These are phyloP conservation scores for Campoplex nolae DNA, from an alignment of 2,888 invertebrate species.

Conservation along the genomic window DNA sequence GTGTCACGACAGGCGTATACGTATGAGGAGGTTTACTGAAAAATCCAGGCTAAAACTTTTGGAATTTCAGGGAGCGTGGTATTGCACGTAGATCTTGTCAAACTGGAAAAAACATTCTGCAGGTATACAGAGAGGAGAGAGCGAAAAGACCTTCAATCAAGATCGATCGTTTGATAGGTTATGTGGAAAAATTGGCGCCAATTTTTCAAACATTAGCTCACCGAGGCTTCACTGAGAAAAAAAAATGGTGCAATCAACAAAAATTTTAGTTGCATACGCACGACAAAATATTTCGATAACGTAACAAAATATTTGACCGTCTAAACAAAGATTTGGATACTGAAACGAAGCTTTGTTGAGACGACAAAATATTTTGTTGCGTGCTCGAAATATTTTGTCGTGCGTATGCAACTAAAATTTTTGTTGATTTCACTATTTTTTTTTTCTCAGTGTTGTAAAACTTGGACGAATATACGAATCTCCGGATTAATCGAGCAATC, in stretches of 20 bases:
- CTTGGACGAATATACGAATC: not conserved
- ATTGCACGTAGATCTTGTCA: constrained; percentile 25
- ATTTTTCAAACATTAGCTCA: constrained; percentile 12
- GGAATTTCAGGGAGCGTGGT: constrained; percentile 35
- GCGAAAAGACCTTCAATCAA: constrained; percentile 39
- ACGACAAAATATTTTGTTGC: too few relatives aligned
- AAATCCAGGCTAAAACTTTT: constrained; percentile 32
- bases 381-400: too few relatives aligned
- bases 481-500: not conserved
- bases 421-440: too few relatives aligned
- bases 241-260: too few relatives aligned
- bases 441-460: too few relatives aligned
- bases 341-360: too few relatives aligned
- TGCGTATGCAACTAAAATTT: too few relatives aligned
- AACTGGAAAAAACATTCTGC: constrained; percentile 21
- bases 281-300: too few relatives aligned
- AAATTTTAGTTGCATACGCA: too few relatives aligned
- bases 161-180: not conserved
- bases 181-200: not conserved
- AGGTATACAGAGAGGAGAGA: not conserved
- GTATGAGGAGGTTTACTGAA: constrained; percentile 9
- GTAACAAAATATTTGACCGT: too few relatives aligned
- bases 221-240: too few relatives aligned
- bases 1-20: constrained; percentile 3
- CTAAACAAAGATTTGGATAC: too few relatives aligned